A percentile compares a stretch with the other conserved stretches of the same genome.
Conservation (phyloP, 2,888 invertebrate species). For the Erynnis tages region DNA sequence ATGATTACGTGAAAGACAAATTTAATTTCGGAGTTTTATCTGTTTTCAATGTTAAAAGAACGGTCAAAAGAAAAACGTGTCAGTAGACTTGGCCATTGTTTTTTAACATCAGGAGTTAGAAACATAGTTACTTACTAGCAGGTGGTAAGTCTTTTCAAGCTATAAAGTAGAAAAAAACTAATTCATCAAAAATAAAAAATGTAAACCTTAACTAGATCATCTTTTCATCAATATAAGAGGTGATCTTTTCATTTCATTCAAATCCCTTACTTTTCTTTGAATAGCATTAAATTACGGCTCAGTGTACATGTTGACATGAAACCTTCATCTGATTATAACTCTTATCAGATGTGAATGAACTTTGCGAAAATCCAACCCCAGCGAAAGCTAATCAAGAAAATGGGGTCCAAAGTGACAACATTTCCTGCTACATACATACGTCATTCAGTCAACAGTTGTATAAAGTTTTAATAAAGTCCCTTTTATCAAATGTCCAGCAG, state of each 20-base stretch:
- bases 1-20: slow-evolving; percentile 17
- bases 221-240: too few relatives aligned
- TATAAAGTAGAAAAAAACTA: too few relatives aligned
- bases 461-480: slow-evolving; percentile 66
- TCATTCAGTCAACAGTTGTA: slow-evolving; percentile 41
- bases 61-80: neutral
- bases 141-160: too few relatives aligned
- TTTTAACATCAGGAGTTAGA: too few relatives aligned
- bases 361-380: neutral
- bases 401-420: slow-evolving; percentile 44
- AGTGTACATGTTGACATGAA: too few relatives aligned
- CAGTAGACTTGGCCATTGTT: neutral
- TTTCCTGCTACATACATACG: slow-evolving; percentile 14
- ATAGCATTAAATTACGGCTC: too few relatives aligned
- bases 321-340: neutral
- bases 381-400: slow-evolving; percentile 39
- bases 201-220: too few relatives aligned
- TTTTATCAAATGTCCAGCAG: slow-evolving; percentile 57
- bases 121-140: too few relatives aligned
- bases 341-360: neutral
- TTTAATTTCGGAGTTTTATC: slow-evolving; percentile 15
- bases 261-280: too few relatives aligned
- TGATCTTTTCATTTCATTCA: too few relatives aligned
- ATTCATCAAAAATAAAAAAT: too few relatives aligned
- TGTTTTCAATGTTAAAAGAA: slow-evolving; percentile 1